These are phyloP conservation scores for Solenodon paradoxus DNA, from an alignment of 2,113 vertebrate species.

Conservation along the genomic window DNA sequence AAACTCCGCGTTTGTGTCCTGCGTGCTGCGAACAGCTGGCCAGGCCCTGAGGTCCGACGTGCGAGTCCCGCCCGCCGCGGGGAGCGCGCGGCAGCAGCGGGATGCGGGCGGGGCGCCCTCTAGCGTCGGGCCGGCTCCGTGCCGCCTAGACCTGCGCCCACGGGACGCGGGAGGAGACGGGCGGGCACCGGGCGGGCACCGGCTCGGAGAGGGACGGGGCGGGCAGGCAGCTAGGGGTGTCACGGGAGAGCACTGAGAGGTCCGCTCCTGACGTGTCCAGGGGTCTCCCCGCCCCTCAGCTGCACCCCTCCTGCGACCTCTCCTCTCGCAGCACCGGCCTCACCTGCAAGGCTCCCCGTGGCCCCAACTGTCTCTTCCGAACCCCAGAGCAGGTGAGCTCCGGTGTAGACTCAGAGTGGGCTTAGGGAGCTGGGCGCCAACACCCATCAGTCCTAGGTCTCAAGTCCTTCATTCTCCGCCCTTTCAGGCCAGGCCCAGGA, in stretches of 20 bases:
- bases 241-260: accelerated
- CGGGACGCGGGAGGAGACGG: not conserved
- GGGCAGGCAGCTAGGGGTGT: accelerated
- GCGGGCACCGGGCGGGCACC: not conserved
- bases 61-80: not conserved
- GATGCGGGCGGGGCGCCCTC: not conserved
- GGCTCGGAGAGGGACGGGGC: not conserved
- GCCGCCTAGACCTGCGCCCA: accelerated
- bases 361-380: too few relatives aligned
- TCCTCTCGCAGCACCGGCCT: too few relatives aligned
- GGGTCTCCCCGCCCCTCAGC: not conserved
- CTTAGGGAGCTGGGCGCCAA: too few relatives aligned
- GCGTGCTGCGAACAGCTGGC: too few relatives aligned
- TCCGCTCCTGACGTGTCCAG: accelerated
- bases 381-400: too few relatives aligned
- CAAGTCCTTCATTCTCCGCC: not conserved
- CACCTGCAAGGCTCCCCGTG: too few relatives aligned
- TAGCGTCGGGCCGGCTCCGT: not conserved
- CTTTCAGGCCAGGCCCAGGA: not conserved
- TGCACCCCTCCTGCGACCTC: not conserved
- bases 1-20: too few relatives aligned
- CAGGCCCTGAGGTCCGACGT: too few relatives aligned
- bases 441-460: not conserved
- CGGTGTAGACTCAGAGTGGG: not conserved
- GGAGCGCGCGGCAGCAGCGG: not conserved